phyloP scores from a whole-genome alignment of 2,888 invertebrate genomes.

The Apoda limacodes region DNA sequence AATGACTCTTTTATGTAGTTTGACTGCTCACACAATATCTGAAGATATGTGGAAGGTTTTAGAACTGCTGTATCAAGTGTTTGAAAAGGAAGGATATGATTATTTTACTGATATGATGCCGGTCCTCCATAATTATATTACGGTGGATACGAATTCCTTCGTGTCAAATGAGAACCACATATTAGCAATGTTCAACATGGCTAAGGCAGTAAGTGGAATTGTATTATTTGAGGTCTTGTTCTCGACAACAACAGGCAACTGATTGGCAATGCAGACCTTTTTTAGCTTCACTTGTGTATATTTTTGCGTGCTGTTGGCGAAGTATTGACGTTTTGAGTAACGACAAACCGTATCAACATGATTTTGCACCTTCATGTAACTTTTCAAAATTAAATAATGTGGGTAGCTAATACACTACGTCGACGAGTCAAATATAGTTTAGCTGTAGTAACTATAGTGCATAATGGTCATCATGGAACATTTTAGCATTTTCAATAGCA shows the following conservation, averaged over 20 bases:
- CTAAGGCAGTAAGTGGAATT: conserved; percentile 80
- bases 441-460: too few species aligned
- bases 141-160: conserved; percentile 94
- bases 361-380: too few species aligned
- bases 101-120: conserved; percentile 99
- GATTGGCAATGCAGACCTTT: too few species aligned
- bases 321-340: too few species aligned
- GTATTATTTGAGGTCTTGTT: conserved; percentile 6
- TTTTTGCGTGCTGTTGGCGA: too few species aligned
- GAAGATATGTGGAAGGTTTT: conserved; percentile 97
- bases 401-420: too few species aligned
- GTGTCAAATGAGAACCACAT: conserved; percentile 90
- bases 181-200: conserved; percentile 94
- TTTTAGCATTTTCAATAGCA: too few species aligned
- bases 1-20: conserved; percentile 89
- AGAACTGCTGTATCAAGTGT: conserved; percentile 87
- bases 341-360: too few species aligned
- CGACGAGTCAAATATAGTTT: too few species aligned
- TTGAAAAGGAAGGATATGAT: conserved; percentile 94
- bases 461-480: too few species aligned
- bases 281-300: too few species aligned
- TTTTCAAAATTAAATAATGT: too few species aligned
- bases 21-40: conserved; percentile 90
- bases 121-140: conserved; percentile 96
- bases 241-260: not conserved